Evolutionary conservation across 2,113 vertebrate species (phyloP).

Genomic region (Seriola aureovittata): DNA sequence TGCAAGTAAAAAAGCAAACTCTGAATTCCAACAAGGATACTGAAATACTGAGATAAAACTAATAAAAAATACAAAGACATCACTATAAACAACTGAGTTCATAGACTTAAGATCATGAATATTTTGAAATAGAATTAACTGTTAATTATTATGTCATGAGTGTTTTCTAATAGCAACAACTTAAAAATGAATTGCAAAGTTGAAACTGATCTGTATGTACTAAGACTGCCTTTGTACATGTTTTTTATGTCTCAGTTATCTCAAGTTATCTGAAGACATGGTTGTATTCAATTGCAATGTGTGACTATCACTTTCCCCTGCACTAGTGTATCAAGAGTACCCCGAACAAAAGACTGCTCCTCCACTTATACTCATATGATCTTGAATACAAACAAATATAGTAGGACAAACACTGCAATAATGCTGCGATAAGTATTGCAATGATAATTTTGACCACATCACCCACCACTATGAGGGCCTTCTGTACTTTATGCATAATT

Average conservation of each 20-base stretch:
- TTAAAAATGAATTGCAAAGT: background rate
- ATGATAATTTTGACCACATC: background rate
- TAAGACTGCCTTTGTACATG: background rate
- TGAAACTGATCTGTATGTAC: conserved; percentile 1
- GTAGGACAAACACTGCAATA: background rate
- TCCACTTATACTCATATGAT: background rate
- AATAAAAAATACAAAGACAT: no score
- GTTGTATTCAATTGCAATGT: background rate
- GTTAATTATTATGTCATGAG: no score
- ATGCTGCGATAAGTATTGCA: background rate
- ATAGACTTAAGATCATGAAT: no score
- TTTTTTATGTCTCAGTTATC: background rate
- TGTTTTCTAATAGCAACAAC: background rate
- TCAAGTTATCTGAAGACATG: background rate
- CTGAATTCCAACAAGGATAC: no score
- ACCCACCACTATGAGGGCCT: background rate
- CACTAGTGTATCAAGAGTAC: background rate
- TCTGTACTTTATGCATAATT: background rate
- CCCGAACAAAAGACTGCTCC: background rate
- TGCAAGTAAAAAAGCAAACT: no score
- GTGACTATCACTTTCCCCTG: background rate
- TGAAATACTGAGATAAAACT: no score
- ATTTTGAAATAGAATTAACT: no score
- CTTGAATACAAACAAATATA: background rate
- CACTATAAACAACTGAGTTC: no score